Percentiles rank a stretch among this genome's conserved stretches.
Evolutionary conservation across 2,888 invertebrate genomes (phyloP).

Genomic region (Clostera curtula): DNA sequence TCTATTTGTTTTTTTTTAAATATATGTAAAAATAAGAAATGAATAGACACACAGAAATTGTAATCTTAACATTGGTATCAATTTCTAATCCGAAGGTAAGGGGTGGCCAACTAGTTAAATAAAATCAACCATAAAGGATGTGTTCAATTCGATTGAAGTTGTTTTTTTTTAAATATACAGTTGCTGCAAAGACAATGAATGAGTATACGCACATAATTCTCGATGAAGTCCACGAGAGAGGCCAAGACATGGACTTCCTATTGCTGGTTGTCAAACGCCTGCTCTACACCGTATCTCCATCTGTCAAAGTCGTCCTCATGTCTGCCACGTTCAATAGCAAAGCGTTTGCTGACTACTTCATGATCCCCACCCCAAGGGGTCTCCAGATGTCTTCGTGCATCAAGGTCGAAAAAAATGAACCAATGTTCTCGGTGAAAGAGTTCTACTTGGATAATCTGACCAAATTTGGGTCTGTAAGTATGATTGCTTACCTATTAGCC

Average conservation of each 20-base stretch:
- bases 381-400: conserved; percentile 48
- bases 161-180: conserved; percentile 34
- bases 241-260: conserved; percentile 93
- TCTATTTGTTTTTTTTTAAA: too few species aligned
- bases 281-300: conserved; percentile 70
- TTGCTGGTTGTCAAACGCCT: conserved; percentile 88
- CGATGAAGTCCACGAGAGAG: conserved; percentile 96
- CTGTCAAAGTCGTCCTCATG: conserved; percentile 82
- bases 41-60: too few species aligned
- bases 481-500: not conserved
- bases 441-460: conserved; percentile 77
- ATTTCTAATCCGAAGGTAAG: too few species aligned
- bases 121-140: too few species aligned
- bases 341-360: conserved; percentile 81
- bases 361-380: conserved; percentile 36
- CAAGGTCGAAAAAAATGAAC: conserved; percentile 60
- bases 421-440: conserved; percentile 72
- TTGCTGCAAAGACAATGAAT: conserved; percentile 80
- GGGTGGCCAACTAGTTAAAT: too few species aligned
- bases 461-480: conserved; percentile 64
- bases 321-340: conserved; percentile 91
- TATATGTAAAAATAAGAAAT: too few species aligned
- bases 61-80: too few species aligned
- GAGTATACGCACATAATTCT: conserved; percentile 92
- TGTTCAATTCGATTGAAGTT: too few species aligned